Evolutionary conservation across 2,113 vertebrate genomes (phyloP), one percentile per base, ranked within the genome.

Genomic region (Sminthopsis crassicaudata): DNA sequence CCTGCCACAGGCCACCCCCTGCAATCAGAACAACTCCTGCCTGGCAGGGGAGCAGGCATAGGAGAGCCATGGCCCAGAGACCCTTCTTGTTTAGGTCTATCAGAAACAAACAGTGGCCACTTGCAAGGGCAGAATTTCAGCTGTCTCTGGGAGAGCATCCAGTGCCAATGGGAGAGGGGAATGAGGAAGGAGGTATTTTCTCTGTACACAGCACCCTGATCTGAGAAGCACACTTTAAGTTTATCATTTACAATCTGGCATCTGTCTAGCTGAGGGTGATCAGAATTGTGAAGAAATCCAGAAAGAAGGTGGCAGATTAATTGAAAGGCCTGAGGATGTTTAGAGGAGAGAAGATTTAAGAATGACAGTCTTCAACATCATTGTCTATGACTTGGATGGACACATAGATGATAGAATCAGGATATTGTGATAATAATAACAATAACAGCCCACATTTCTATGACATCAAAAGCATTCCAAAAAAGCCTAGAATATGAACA

Each of bases 41-140:
- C 97, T 97, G 97, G 97, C 98, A 97, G 97, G 97, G 97, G 98
- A 97, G 95, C 97, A 97, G 97, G 96, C 98, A 51, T 14, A 97
- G 97, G 96, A 97, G 97, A 89, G 52, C 96, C 93, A 53, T 36
- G 90, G 91, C 88, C 95, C 51, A 16, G 89, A 46, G 46, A 46
- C 27, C 48, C 24, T 90, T 50, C 48, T 25, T 27, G 25, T 51
- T 30, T 50, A 48, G 46, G 89, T 51, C 89, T 51, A 27, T 25
- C 89, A 90, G 89, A 90, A 25, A 19, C 24, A 90, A 90, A 42
- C 67, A 84, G n/a, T 8, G 67, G 67, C 67, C 67, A 42, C 67
- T 36, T 36, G 67, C n/a, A 84, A 84, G 19, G 5, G 42, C 67
- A 84, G 16, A 84, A 1, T 42, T 84, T n/a, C 67, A 84, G 4